phyloP scores from a whole-genome alignment of 2,113 vertebrate genomes.

The Andinoacara biseriatus region DNA sequence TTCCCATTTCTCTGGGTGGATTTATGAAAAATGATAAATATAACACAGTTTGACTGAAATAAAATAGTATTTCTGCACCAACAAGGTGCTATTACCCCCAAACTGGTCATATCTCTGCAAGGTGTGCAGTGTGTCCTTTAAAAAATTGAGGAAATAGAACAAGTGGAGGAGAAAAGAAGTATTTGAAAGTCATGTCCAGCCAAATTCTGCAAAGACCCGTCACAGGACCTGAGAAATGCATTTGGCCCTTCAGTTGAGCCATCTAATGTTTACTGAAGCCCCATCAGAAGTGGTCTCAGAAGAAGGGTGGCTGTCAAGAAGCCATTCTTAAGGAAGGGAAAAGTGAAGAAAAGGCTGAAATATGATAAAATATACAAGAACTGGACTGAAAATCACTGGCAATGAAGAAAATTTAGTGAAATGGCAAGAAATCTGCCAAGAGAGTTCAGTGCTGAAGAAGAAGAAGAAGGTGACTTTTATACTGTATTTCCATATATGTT shows the following conservation, averaged over 20 bases:
- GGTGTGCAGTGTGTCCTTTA: too few species aligned
- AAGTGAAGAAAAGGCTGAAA: neutral
- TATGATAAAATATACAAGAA: neutral
- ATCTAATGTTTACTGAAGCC: neutral
- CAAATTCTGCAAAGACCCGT: neutral
- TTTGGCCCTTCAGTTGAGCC: neutral
- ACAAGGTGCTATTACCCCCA: neutral
- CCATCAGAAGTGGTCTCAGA: neutral
- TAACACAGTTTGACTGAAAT: neutral
- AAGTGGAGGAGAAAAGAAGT: neutral
- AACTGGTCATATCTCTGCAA: neutral
- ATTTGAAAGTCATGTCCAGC: neutral
- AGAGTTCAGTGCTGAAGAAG: too few species aligned
- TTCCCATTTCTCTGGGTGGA: neutral
- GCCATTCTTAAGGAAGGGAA: neutral
- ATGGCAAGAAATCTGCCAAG: too few species aligned
- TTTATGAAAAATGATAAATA: neutral
- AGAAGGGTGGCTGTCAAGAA: neutral
- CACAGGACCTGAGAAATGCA: neutral
- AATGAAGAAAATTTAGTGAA: neutral
- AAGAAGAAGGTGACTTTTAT: too few species aligned
- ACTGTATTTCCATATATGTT: too few species aligned
- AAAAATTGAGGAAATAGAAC: neutral
- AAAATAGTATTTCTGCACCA: neutral
- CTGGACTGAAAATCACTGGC: neutral